Evolutionary conservation across 2,113 vertebrate genomes (phyloP), one percentile per base, ranked within the genome.

Genomic region (Albula glossodonta): DNA sequence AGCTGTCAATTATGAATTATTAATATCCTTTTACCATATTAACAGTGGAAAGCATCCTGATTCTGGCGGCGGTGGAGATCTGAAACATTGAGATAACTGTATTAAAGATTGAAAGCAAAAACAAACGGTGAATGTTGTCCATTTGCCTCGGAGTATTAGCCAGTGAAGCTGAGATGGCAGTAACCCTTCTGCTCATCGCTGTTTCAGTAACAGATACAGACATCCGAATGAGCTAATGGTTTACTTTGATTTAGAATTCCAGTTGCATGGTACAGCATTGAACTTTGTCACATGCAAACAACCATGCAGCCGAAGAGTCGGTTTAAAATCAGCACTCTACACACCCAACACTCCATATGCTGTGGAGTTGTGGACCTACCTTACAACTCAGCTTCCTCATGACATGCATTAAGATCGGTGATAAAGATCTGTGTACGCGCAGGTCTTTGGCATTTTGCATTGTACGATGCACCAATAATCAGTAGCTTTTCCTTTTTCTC

Each of bases 1-100:
- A 57, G 63, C 81, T 60, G 52, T 83, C 82, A 83, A 49, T 83
- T 83, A 83, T 83, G 31, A 63, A 83, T 83, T 63, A 83, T 83
- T 83, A 66, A 83, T 83, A 60, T 25, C 82, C 31, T 63, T 22
- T 83, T 83, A 48, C 66, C 56, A 83, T 83, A 63, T 48, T 63
- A 83, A 52, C 66, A 25, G 56, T 63, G 49, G 31, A 83, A 83
- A 83, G 15, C 82, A 63, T 63, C 53, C 17, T 60, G 41, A 49
- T 63, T 11, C 82, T 60, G 31, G 82, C 56, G 50, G 82, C 41
- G 12, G n/a, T 63, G 41, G 82, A 83, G 56, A 66, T 25, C 53
- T 63, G 57, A 83, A 57, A 83, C 53, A 49, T 63, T 63, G 53
- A 60, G 31, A 48, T 83, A 83, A 83, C 51, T 82, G n/a, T 82